These are phyloP conservation scores for Dissostichus mawsoni DNA, from an alignment of 2,113 vertebrate species.

Conservation along the genomic window DNA sequence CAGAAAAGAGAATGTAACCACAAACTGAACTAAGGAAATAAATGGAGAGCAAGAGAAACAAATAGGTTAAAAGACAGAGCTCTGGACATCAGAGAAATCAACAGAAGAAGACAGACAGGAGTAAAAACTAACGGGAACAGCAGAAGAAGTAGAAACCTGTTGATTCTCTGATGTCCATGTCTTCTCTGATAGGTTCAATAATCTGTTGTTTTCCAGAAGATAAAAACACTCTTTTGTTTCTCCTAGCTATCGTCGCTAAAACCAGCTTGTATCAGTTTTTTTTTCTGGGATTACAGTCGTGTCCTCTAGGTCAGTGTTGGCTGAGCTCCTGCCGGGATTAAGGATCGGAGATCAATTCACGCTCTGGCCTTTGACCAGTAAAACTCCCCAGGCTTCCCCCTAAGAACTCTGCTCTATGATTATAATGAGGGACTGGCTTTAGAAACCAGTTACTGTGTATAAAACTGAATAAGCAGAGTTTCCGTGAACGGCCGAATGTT, in stretches of 20 bases:
- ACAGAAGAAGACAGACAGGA: no score
- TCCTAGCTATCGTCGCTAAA: constrained; percentile 6
- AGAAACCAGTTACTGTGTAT: not conserved
- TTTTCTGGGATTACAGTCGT: constrained; percentile 48
- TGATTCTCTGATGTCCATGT: no score
- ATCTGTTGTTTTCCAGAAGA: not conserved
- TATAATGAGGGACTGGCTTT: not conserved
- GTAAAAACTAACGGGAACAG: no score
- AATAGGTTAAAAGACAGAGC: no score
- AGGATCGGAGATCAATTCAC: constrained; percentile 44
- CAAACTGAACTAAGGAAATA: not conserved
- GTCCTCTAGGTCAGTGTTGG: constrained; percentile 17
- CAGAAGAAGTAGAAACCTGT: no score
- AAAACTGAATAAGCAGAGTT: no score
- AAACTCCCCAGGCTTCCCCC: constrained; percentile 5
- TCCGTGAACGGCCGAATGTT: no score
- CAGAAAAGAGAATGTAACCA: not conserved
- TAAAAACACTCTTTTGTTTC: not conserved
- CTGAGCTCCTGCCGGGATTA: constrained; percentile 46
- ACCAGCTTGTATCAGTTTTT: constrained; percentile 27
- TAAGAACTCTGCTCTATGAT: not conserved
- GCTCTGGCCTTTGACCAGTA: constrained; percentile 44
- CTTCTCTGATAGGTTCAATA: not conserved
- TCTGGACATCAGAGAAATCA: no score
- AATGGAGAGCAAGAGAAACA: no score